Base-by-base conservation (phyloP, 1,140 invertebrate genomes). In the Saccostrea cuccullata region DNA sequence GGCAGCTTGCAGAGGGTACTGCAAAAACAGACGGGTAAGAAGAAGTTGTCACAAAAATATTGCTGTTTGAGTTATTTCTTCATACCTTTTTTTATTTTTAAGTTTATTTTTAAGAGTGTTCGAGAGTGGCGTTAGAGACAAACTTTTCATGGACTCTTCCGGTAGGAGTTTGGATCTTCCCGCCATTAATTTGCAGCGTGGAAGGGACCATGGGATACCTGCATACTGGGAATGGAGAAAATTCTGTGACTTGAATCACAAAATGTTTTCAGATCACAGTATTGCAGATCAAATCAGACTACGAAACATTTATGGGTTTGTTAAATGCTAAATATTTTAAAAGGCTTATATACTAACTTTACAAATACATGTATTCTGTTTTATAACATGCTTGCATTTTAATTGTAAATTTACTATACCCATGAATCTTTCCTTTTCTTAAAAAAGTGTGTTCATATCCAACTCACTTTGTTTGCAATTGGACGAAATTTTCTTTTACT, bases 151-250 rank as follows among this genome's bases (percentile, higher is more conserved):
- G 47, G 23, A 84, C 11, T 30, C 55, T 1, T 30, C 83, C 6
- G 30, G 26, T 17, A 30, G 20, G 6, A 86, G 87, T 36, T 64
- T 88, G 40, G 98, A 99, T 95, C 95, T 99, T 85, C 96, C 97
- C 30, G 96, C 98, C 0, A 96, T 97, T 58, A 98, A 99, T 91
- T 97, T 99, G 82, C 97, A 98, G 93, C 96, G 98, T 92, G 97
- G 98, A 90, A 96, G 98, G 55, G 98, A 99, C 95, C 98, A 98
- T 93, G 98, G 98, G 26, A 94, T 98, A 2, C 97, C 97, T 0
- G 96, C 96, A 0, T 99, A 99, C 94, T 87, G 97, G 82, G 64
- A 85, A n/a, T 86, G 91, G 84, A 36, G 86, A 36, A 56, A 88
- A n/a, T 88, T 87, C 30, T 93, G 93, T 88, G 87, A 89, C 17